phyloP scores from a whole-genome alignment of 2,888 invertebrate genomes.

The Drosophila ustulata region DNA sequence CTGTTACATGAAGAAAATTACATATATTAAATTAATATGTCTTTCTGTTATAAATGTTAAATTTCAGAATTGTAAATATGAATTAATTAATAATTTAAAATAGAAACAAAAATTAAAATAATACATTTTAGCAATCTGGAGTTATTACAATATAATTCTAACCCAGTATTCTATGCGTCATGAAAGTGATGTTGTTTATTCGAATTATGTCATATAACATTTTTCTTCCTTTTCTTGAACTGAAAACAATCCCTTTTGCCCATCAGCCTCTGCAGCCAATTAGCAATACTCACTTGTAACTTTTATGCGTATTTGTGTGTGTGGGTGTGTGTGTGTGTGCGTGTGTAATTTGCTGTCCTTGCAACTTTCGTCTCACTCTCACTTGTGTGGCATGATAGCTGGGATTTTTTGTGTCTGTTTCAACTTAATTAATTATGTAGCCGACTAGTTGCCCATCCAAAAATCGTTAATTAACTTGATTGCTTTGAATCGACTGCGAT shows the following conservation, averaged over 20 bases:
- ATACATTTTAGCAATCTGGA: no score
- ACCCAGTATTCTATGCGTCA: no score
- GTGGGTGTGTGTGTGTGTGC: conserved; percentile 18
- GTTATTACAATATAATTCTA: no score
- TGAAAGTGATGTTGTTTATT: no score
- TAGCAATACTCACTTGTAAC: conserved; percentile 16
- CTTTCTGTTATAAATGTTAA: no score
- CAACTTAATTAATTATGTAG: conserved; percentile 80
- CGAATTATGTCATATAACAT: no score
- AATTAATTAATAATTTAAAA: no score
- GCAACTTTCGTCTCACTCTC: conserved; percentile 17
- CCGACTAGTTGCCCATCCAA: conserved; percentile 61
- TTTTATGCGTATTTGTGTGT: conserved; percentile 9
- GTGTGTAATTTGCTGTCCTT: conserved; percentile 39
- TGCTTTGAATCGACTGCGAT: conserved; percentile 74
- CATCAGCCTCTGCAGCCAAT: conserved; percentile 26
- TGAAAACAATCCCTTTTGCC: background rate
- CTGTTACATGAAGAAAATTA: no score
- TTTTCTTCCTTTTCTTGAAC: background rate
- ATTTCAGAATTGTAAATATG: no score
- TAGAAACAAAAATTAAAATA: no score
- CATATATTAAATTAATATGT: no score
- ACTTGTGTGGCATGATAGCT: conserved; percentile 8
- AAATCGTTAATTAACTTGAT: conserved; percentile 81
- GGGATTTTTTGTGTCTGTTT: conserved; percentile 41